phyloP scores from a whole-genome alignment of 1,140 invertebrate species.

The Pristionchus pacificus region DNA sequence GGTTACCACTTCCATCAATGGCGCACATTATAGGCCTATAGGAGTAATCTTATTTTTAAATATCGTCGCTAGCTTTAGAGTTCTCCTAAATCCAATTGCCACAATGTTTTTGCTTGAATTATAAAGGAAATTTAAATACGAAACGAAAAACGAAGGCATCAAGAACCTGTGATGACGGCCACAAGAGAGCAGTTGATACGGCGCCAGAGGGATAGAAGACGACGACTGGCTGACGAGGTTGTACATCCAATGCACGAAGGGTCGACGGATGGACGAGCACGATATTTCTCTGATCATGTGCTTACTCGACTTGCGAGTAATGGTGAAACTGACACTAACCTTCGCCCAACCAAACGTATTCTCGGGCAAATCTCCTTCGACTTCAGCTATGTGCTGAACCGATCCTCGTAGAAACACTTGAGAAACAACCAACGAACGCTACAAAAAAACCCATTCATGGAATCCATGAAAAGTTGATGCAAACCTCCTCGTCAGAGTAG shows the following conservation, averaged over 20 bases:
- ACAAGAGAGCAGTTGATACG: not conserved
- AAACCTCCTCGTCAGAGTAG: constrained; percentile 10
- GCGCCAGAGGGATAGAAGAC: not conserved
- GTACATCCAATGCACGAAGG: not conserved
- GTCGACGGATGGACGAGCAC: not conserved
- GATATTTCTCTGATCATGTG: not conserved
- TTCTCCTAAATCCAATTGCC: no score
- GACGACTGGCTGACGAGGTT: not conserved
- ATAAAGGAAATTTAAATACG: no score
- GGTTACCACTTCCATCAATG: no score
- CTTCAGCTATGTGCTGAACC: not conserved
- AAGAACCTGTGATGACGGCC: not conserved
- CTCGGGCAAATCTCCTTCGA: not conserved
- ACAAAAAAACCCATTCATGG: no score
- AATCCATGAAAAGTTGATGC: no score
- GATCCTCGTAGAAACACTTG: not conserved
- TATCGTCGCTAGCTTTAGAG: no score
- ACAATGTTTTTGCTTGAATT: no score
- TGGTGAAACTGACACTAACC: not conserved
- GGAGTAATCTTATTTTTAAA: no score
- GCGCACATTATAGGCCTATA: no score
- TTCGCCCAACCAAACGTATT: not conserved
- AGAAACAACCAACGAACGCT: not conserved
- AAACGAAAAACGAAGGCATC: no score
- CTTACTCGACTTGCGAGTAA: no score